Evolutionary conservation across 1,140 invertebrate species (phyloP).

Genomic region (Brachionus paranguensis): DNA sequence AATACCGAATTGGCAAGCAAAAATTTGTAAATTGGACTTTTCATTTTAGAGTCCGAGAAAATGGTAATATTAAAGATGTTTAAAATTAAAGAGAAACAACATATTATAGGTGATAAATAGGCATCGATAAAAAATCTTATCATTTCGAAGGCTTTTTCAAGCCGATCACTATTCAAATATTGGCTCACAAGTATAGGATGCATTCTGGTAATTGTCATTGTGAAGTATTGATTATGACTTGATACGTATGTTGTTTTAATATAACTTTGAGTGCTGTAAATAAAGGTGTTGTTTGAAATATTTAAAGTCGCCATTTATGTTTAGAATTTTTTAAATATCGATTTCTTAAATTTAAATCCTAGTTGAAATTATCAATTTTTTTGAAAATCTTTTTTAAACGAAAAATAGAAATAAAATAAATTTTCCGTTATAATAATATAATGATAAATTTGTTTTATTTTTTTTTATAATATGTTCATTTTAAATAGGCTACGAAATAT

Average conservation of each 20-base stretch:
- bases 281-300: not conserved
- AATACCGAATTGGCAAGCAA: conserved; percentile 3
- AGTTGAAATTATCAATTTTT: not conserved
- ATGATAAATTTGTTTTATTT: not conserved
- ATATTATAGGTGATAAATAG: not conserved
- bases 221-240: not conserved
- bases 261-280: not conserved
- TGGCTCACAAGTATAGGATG: no score
- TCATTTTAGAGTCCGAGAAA: not conserved
- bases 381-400: not conserved
- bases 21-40: conserved; percentile 28
- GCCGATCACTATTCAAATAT: not conserved
- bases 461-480: not conserved
- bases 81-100: not conserved
- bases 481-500: no score
- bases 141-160: not conserved
- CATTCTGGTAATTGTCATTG: no score
- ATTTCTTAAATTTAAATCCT: not conserved
- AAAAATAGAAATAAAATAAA: not conserved
- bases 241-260: not conserved
- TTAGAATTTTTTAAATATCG: not conserved
- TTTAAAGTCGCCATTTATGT: not conserved
- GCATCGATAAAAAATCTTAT: not conserved
- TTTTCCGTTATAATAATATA: not conserved
- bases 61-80: not conserved